Evolutionary conservation across 2,888 invertebrate species (phyloP).

Genomic region (Timema cristinae): DNA sequence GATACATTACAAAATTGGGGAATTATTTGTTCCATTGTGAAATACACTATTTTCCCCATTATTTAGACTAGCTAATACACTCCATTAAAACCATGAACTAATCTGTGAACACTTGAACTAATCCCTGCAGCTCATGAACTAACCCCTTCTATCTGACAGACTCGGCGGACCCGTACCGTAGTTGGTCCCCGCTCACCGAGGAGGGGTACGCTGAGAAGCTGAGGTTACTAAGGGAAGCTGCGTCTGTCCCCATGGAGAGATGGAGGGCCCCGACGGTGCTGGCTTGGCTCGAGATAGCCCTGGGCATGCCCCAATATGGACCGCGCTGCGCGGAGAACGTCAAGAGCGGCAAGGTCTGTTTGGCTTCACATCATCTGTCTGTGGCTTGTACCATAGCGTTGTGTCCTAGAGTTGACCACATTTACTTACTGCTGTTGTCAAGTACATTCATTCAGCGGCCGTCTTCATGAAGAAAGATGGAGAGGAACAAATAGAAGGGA

Average conservation of each 20-base stretch:
- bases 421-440: no score
- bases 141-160: conserved; percentile 7
- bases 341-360: conserved; percentile 84
- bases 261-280: conserved; percentile 92
- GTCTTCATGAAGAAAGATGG: no score
- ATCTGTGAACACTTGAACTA: no score
- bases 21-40: no score
- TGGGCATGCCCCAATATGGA: conserved; percentile 93
- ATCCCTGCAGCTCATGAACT: no score
- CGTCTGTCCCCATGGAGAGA: conserved; percentile 77
- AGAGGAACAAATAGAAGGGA: no score
- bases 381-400: background rate
- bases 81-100: no score
- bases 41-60: no score
- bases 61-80: no score
- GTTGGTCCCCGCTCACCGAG: conserved; percentile 63
- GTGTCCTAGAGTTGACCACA: no score
- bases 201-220: conserved; percentile 76
- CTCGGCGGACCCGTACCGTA: conserved; percentile 47
- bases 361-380: background rate
- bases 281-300: conserved; percentile 89
- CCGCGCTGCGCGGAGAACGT: conserved; percentile 88
- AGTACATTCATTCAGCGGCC: no score
- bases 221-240: conserved; percentile 72
- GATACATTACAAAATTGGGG: no score